These are phyloP conservation scores for Chaenogobius annularis DNA, from an alignment of 2,113 vertebrate species.

Conservation along the genomic window DNA sequence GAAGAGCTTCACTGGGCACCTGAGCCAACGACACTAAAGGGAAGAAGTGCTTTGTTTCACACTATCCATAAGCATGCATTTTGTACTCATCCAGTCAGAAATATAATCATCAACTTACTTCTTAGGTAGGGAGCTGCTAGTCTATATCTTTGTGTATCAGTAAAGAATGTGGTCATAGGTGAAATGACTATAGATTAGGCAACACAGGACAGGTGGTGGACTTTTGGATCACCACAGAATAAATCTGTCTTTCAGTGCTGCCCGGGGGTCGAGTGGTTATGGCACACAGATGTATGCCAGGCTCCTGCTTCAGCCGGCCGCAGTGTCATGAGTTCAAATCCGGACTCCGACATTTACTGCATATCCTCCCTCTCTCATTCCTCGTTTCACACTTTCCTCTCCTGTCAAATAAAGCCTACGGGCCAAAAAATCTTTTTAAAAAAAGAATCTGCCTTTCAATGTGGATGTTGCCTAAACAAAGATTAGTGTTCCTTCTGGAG, in stretches of 20 bases:
- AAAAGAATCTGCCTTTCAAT: too few species aligned
- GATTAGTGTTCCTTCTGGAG: neutral
- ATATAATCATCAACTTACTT: neutral
- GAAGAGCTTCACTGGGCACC: slow-evolving; percentile 47
- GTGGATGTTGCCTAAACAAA: too few species aligned
- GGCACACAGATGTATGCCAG: too few species aligned
- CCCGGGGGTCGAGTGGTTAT: too few species aligned
- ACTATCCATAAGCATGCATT: neutral
- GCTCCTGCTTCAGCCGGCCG: too few species aligned
- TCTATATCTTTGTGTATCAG: neutral
- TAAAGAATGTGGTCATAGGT: neutral
- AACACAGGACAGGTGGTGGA: neutral
- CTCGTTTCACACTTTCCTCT: too few species aligned
- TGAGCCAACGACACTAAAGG: slow-evolving; percentile 32
- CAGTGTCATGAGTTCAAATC: too few species aligned
- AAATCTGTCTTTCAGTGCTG: too few species aligned
- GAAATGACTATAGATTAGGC: neutral
- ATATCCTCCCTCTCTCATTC: too few species aligned
- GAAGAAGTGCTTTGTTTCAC: neutral
- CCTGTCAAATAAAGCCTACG: too few species aligned
- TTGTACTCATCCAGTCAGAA: neutral
- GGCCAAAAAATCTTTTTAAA: too few species aligned
- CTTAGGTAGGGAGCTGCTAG: neutral
- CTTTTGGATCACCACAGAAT: neutral
- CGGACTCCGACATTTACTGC: too few species aligned